phyloP scores from a whole-genome alignment of 2,797 vertebrate species.

The Rachycentron canadum region DNA sequence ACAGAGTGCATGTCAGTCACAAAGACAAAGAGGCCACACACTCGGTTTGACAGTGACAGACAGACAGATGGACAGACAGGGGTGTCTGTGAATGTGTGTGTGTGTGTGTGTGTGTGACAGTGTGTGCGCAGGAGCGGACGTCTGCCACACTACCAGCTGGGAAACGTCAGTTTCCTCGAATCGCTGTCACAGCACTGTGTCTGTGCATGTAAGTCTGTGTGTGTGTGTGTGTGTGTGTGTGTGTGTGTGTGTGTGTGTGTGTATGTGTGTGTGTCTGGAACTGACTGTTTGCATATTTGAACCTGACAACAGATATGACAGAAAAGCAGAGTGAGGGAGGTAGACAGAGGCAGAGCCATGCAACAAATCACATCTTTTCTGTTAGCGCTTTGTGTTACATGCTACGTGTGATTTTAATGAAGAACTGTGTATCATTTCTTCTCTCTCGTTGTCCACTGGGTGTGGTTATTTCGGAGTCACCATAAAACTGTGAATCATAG shows the following conservation, averaged over 20 bases:
- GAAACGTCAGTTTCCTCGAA: conserved; percentile 74
- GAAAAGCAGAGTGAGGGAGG: conserved; percentile 39
- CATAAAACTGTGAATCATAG: conserved; percentile 43
- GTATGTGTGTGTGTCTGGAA: conserved; percentile 26
- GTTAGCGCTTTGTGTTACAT: conserved; percentile 52
- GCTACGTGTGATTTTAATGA: conserved; percentile 65
- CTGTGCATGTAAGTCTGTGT: conserved; percentile 26
- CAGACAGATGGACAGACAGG: conserved; percentile 65
- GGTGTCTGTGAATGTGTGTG: conserved; percentile 37
- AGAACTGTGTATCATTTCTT: conserved; percentile 50
- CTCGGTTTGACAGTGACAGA: conserved; percentile 67
- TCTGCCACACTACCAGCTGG: conserved; percentile 79
- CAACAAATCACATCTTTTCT: conserved; percentile 55
- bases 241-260: conserved; percentile 28
- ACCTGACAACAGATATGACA: conserved; percentile 64
- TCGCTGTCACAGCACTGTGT: conserved; percentile 69
- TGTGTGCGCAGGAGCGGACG: conserved; percentile 48
- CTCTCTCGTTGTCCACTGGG: conserved; percentile 54
- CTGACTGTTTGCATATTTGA: conserved; percentile 67
- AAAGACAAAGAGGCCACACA: conserved; percentile 64
- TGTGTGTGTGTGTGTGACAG: conserved; percentile 35
- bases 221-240: conserved; percentile 32
- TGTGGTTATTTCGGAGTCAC: conserved; percentile 57
- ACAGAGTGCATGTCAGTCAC: conserved; percentile 52
- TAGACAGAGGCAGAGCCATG: conserved; percentile 43